Conservation (phyloP, 2,113 vertebrate species). For the Capreolus pygargus region DNA sequence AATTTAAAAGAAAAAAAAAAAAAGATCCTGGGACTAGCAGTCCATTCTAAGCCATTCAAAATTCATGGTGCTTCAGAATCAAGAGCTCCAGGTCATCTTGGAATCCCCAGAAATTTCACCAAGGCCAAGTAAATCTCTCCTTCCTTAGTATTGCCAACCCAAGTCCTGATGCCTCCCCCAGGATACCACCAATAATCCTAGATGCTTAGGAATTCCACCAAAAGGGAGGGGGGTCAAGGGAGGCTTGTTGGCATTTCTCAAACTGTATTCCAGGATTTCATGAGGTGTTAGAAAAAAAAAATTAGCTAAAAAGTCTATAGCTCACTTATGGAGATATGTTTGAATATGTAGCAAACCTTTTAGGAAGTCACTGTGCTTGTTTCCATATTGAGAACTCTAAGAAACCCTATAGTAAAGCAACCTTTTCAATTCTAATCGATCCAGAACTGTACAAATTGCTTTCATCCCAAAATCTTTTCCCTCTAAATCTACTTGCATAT, state of each 20-base stretch:
- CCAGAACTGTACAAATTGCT: conserved; percentile 21
- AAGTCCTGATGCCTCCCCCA: background rate
- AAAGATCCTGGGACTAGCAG: too few relatives aligned
- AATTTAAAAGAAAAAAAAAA: background rate
- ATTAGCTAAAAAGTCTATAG: background rate
- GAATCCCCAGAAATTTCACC: background rate
- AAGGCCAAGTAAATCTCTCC: background rate
- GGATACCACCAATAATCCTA: background rate
- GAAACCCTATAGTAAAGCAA: background rate
- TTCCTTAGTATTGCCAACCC: background rate
- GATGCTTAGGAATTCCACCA: background rate
- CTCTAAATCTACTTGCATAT: background rate
- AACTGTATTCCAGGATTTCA: background rate
- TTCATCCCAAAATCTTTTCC: background rate
- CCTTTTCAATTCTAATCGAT: background rate
- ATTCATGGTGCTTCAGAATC: background rate
- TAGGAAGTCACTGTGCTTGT: background rate
- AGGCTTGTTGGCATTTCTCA: background rate
- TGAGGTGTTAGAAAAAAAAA: background rate
- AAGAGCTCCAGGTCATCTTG: background rate
- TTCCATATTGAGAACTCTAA: background rate
- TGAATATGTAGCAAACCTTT: background rate
- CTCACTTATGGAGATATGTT: background rate
- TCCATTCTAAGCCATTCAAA: background rate
- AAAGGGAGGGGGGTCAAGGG: background rate